Evolutionary conservation across 1,140 invertebrate species (phyloP).

Genomic region (Portunus trituberculatus): DNA sequence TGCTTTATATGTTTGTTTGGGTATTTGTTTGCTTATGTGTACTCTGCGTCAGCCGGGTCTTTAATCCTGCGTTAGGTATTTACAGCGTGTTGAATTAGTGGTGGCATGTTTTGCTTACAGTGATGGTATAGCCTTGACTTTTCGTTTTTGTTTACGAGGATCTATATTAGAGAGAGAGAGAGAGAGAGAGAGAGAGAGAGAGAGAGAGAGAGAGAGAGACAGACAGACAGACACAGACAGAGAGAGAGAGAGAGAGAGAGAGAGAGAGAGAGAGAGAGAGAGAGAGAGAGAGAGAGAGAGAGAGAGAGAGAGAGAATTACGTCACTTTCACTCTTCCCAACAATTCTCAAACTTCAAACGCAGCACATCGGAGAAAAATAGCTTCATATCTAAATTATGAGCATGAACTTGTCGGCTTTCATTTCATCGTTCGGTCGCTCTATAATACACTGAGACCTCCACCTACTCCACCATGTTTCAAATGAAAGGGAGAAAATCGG

Average conservation of each 20-base stretch:
- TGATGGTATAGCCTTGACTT: background rate
- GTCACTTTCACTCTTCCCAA: too few relatives aligned
- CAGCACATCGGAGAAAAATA: too few relatives aligned
- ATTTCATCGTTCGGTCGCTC: too few relatives aligned
- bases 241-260: background rate
- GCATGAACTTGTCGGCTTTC: too few relatives aligned
- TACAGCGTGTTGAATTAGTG: background rate
- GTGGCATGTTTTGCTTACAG: background rate
- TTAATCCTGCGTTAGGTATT: background rate
- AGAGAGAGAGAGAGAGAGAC: background rate
- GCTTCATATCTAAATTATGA: too few relatives aligned
- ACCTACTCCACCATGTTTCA: too few relatives aligned
- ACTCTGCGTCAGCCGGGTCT: background rate
- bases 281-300: constrained; percentile 17
- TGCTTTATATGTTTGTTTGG: background rate
- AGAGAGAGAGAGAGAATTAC: background rate
- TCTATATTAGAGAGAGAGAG: too few relatives aligned
- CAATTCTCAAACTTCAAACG: too few relatives aligned
- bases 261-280: background rate
- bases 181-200: too few relatives aligned
- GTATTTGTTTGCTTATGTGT: constrained; percentile 13
- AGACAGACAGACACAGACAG: background rate
- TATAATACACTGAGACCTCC: too few relatives aligned
- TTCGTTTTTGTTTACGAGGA: background rate
- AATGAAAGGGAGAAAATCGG: too few relatives aligned